Evolutionary conservation across 2,113 vertebrate genomes (phyloP).

Genomic region (Apeltes quadracus): DNA sequence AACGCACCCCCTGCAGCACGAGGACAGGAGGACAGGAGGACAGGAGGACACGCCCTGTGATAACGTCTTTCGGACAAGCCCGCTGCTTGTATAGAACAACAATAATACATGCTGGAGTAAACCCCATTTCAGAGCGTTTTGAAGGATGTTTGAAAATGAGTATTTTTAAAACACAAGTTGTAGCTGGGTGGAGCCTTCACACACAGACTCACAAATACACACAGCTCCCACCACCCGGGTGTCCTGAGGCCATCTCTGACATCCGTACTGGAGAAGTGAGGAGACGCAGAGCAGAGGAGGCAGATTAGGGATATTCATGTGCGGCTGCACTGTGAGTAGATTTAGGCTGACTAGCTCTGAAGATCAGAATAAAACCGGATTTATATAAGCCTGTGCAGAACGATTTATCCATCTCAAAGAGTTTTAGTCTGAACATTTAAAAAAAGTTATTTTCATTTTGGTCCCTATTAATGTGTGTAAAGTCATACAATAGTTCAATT

Average conservation of each 20-base stretch:
- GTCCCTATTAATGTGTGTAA: background rate
- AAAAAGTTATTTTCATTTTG: background rate
- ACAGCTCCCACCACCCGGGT: conserved; percentile 13
- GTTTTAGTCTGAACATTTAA: background rate
- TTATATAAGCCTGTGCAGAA: background rate
- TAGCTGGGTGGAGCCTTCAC: background rate
- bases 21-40: background rate
- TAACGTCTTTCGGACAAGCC: conserved; percentile 15
- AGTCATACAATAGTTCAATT: background rate
- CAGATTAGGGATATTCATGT: conserved; percentile 43
- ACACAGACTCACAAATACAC: conserved; percentile 14
- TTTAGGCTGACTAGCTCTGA: conserved; percentile 15
- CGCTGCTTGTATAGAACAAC: background rate
- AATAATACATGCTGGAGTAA: background rate
- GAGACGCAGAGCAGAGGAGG: conserved; percentile 50
- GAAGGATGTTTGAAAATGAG: background rate
- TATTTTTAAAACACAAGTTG: conserved; percentile 3
- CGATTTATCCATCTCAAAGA: background rate
- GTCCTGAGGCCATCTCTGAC: conserved; percentile 36
- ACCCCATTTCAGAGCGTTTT: background rate
- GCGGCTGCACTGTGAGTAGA: conserved; percentile 20
- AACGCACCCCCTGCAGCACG: conserved; percentile 5
- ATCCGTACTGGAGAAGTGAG: conserved; percentile 34
- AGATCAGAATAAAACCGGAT: conserved; percentile 1
- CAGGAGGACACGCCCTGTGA: conserved; percentile 3